Conservation (phyloP, 2,797 vertebrate species). For the Iguana delicatissima region DNA sequence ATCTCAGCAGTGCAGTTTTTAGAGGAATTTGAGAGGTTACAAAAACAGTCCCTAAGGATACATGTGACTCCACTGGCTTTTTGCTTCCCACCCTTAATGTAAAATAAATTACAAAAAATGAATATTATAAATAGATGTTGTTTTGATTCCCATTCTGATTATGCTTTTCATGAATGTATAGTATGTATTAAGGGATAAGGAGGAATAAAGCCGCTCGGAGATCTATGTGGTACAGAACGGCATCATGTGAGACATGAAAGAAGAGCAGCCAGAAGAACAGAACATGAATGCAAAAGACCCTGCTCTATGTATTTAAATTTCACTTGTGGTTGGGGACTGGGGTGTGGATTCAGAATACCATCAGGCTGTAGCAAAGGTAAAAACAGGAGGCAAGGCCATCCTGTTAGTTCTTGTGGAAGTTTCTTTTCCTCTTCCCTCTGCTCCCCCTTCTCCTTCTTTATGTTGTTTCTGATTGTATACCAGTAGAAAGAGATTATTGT, state of each 20-base stretch:
- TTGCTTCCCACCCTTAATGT: background rate
- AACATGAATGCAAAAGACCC: conserved; percentile 1
- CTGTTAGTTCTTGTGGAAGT: too few species aligned
- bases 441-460: background rate
- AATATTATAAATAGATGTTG: background rate
- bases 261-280: background rate
- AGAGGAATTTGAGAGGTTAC: too few species aligned
- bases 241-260: background rate
- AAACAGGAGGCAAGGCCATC: too few species aligned
- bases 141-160: background rate
- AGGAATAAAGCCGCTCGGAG: background rate
- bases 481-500: too few species aligned
- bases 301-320: background rate
- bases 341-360: background rate
- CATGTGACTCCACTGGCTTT: too few species aligned
- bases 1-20: too few species aligned
- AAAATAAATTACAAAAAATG: background rate
- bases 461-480: background rate
- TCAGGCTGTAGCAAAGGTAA: background rate
- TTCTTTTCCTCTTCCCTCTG: background rate
- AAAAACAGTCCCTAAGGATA: too few species aligned
- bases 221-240: background rate
- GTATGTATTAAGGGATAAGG: background rate
- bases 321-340: background rate
- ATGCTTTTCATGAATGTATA: background rate